Evolutionary conservation across 2,797 vertebrate species (phyloP).

Genomic region (Phoxinus dragarum): DNA sequence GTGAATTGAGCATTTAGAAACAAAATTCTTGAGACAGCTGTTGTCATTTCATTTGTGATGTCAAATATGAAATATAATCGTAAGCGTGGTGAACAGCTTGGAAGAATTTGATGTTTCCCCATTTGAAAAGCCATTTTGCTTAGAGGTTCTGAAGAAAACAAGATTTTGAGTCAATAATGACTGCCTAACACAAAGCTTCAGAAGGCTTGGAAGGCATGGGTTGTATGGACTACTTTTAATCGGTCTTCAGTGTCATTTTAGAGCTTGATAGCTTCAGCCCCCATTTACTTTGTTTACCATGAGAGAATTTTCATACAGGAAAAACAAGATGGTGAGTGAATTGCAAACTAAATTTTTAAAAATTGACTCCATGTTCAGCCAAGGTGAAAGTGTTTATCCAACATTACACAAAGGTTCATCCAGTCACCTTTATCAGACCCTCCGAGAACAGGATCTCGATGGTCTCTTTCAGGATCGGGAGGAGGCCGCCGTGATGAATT

Average conservation of each 20-base stretch:
- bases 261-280: background rate
- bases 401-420: background rate
- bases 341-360: background rate
- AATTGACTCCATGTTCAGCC: background rate
- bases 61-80: background rate
- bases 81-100: background rate
- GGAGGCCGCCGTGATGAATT: conserved; percentile 94
- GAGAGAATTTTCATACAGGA: background rate
- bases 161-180: too few relatives aligned
- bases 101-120: background rate
- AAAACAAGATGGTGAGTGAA: background rate
- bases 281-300: background rate
- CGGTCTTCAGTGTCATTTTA: background rate
- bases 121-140: background rate
- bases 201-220: background rate
- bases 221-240: background rate
- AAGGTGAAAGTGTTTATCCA: background rate
- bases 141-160: too few relatives aligned
- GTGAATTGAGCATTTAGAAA: background rate
- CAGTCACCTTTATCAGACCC: conserved; percentile 90
- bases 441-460: conserved; percentile 99
- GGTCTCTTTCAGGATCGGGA: conserved; percentile 97
- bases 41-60: background rate
- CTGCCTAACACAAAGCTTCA: background rate
- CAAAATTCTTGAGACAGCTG: background rate